A percentile compares a stretch with the other conserved stretches of the same genome.
Evolutionary conservation across 2,888 invertebrate genomes (phyloP).

Genomic region (Megamerina dolium): DNA sequence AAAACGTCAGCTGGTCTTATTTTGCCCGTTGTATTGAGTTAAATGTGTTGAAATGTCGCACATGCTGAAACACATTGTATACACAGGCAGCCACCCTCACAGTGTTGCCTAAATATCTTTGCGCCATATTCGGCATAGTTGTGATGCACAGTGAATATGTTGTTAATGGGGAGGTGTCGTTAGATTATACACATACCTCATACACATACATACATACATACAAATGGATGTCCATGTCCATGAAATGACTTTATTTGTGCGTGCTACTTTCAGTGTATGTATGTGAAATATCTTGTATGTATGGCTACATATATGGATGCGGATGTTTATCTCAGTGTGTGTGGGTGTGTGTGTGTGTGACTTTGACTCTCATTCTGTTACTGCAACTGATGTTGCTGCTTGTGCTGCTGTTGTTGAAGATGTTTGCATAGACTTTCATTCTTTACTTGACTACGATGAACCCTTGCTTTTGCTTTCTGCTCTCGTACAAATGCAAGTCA

Average conservation of each 20-base stretch:
- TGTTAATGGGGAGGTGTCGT: neutral
- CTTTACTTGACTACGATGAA: neutral
- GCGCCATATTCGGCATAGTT: neutral
- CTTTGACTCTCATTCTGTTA: neutral
- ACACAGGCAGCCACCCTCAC: neutral
- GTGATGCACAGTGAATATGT: neutral
- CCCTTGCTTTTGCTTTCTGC: too few relatives aligned
- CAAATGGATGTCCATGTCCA: neutral
- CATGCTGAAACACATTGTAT: constrained; percentile 13
- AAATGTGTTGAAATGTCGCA: constrained; percentile 19
- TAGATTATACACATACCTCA: neutral
- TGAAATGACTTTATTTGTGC: too few relatives aligned
- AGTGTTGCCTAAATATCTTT: too few relatives aligned
- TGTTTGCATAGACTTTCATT: neutral
- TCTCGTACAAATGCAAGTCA: too few relatives aligned
- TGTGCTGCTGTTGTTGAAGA: neutral
- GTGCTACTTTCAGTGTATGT: neutral
- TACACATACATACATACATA: neutral
- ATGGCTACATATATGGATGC: neutral
- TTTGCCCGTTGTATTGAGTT: too few relatives aligned
- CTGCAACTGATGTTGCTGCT: neutral
- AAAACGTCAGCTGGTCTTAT: too few relatives aligned
- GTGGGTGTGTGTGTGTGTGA: constrained; percentile 4
- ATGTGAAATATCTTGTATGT: neutral
- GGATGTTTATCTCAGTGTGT: neutral